Evolutionary conservation across 2,888 invertebrate species (phyloP).

Genomic region (Ochlodes sylvanus): DNA sequence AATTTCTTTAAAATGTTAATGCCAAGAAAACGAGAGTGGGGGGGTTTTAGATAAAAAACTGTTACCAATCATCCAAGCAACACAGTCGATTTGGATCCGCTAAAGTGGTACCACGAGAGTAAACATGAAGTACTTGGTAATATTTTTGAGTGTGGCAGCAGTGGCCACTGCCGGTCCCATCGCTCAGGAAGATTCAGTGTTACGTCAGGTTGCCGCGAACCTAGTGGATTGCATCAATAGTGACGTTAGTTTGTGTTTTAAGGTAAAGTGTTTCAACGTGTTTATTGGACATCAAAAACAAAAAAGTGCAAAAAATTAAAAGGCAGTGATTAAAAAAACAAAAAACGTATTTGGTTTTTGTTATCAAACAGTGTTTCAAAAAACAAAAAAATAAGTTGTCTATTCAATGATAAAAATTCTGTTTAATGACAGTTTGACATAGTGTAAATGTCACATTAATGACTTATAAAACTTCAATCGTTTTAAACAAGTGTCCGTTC

Average conservation of each 20-base stretch:
- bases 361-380: not conserved
- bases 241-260: constrained; percentile 74
- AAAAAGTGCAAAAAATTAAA: not conserved
- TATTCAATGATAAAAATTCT: too few species aligned
- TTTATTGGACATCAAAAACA: not conserved
- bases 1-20: constrained; percentile 77
- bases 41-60: constrained; percentile 78
- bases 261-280: constrained; percentile 59
- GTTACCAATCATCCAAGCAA: constrained; percentile 69
- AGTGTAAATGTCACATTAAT: too few species aligned
- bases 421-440: too few species aligned
- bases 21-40: constrained; percentile 68
- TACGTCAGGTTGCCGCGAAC: constrained; percentile 62
- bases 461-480: too few species aligned
- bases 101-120: constrained; percentile 53
- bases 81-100: constrained; percentile 74
- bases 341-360: not conserved
- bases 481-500: too few species aligned
- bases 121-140: constrained; percentile 71
- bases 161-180: constrained; percentile 64
- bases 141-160: constrained; percentile 65
- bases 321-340: not conserved
- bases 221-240: constrained; percentile 75
- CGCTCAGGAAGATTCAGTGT: constrained; percentile 66
- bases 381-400: too few species aligned